Conservation (phyloP, 2,113 vertebrate genomes). For the Aplodontia rufa region DNA sequence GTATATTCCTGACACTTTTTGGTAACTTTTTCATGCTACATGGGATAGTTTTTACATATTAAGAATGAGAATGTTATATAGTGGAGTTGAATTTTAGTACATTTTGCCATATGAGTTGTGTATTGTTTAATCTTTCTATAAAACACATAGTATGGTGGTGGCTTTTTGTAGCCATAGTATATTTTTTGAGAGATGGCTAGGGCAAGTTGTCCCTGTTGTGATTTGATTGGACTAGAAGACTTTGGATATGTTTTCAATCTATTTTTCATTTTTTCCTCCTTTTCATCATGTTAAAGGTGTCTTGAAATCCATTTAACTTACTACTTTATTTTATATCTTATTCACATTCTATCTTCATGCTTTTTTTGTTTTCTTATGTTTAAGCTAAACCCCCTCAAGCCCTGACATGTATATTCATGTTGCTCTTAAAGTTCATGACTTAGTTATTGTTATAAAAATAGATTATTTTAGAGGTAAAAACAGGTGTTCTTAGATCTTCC, state of each 20-base stretch:
- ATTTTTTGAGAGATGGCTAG: neutral
- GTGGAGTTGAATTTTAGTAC: neutral
- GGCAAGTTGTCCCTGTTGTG: neutral
- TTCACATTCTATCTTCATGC: neutral
- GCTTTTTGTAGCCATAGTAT: neutral
- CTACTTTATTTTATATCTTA: constrained; percentile 26
- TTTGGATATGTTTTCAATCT: neutral
- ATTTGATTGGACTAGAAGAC: neutral
- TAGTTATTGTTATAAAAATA: constrained; percentile 18
- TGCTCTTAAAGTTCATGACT: constrained; percentile 30
- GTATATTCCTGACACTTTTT: constrained; percentile 7
- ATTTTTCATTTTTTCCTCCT: neutral
- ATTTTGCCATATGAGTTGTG: constrained; percentile 2
- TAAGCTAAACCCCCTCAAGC: neutral
- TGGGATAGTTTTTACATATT: neutral
- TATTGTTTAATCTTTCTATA: neutral
- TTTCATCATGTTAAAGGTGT: constrained; percentile 6
- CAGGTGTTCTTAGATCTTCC: neutral
- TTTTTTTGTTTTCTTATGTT: neutral
- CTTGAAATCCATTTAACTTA: constrained; percentile 20
- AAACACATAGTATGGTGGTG: neutral
- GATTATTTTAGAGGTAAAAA: constrained; percentile 40
- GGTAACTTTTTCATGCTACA: neutral
- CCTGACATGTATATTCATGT: neutral
- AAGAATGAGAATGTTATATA: neutral